Conservation (phyloP, 2,888 invertebrate genomes). For the Folsomia candida region DNA sequence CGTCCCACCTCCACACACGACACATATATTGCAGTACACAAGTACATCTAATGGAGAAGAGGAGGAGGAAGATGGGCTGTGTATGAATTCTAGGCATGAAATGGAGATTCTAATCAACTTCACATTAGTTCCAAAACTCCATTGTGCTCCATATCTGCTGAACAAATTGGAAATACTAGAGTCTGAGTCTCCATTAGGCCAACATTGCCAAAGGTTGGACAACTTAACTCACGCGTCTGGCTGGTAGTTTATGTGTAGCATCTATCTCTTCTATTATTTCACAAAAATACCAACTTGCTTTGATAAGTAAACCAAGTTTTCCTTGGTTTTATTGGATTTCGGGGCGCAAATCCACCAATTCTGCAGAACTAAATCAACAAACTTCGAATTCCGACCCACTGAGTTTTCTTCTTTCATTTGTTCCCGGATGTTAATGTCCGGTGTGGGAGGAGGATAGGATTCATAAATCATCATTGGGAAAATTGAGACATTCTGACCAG, state of each 20-base stretch:
- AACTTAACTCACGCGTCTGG: background rate
- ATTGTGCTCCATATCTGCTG: background rate
- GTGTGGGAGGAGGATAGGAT: background rate
- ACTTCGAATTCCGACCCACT: slow-evolving; percentile 1
- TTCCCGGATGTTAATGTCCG: background rate
- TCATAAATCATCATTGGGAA: background rate
- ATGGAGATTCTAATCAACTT: slow-evolving; percentile 5
- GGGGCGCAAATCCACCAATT: background rate
- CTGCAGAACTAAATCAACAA: background rate
- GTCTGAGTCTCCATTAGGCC: background rate
- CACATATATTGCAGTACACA: no score
- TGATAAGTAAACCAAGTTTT: background rate
- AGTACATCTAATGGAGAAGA: no score
- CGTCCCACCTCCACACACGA: background rate
- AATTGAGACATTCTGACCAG: background rate
- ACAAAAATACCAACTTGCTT: background rate
- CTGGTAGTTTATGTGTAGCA: background rate
- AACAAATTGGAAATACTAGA: slow-evolving; percentile 6
- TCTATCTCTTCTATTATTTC: background rate
- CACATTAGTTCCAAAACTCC: slow-evolving; percentile 4
- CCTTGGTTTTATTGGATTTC: slow-evolving; percentile 5
- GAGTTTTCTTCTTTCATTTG: background rate
- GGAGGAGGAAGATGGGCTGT: background rate
- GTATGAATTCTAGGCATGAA: slow-evolving; percentile 5
- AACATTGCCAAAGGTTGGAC: background rate